phyloP scores from a whole-genome alignment of 1,140 invertebrate genomes.

The Sitophilus oryzae region DNA sequence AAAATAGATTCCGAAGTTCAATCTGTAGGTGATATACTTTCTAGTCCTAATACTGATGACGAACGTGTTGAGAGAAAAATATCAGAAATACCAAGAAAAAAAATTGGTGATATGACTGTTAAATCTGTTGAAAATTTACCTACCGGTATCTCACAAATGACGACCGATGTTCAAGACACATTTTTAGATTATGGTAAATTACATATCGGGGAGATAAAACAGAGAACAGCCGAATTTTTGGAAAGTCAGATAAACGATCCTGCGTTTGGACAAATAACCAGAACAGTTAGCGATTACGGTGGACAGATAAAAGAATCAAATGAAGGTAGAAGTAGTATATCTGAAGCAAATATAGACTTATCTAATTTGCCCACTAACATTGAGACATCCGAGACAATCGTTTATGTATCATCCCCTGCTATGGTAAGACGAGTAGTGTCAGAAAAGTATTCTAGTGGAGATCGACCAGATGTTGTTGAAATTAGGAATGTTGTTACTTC shows the following conservation, averaged over 20 bases:
- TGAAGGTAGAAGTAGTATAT: constrained; percentile 13
- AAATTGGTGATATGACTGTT: constrained; percentile 26
- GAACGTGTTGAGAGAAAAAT: background rate
- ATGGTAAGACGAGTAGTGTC: constrained; percentile 27
- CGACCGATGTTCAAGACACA: constrained; percentile 6
- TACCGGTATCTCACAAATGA: background rate
- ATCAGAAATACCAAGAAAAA: constrained; percentile 19
- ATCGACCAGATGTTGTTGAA: constrained; percentile 30
- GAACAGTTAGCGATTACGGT: constrained; percentile 27
- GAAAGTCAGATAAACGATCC: constrained; percentile 11
- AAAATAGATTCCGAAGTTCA: background rate
- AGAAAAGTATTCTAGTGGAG: constrained; percentile 26
- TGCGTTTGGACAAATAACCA: constrained; percentile 20
- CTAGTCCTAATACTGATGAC: background rate
- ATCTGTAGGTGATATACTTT: background rate
- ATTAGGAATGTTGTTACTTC: constrained; percentile 16
- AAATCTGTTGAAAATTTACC: constrained; percentile 21
- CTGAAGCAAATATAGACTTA: constrained; percentile 31
- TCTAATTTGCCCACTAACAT: constrained; percentile 26
- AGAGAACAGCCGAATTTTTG: constrained; percentile 22
- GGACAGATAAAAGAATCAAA: constrained; percentile 13
- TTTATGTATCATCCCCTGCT: constrained; percentile 34
- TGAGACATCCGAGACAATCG: background rate
- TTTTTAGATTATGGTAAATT: constrained; percentile 6
- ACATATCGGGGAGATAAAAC: constrained; percentile 19